Evolutionary conservation across 2,797 vertebrate species (phyloP).

Genomic region (Amphiprion clarkii): DNA sequence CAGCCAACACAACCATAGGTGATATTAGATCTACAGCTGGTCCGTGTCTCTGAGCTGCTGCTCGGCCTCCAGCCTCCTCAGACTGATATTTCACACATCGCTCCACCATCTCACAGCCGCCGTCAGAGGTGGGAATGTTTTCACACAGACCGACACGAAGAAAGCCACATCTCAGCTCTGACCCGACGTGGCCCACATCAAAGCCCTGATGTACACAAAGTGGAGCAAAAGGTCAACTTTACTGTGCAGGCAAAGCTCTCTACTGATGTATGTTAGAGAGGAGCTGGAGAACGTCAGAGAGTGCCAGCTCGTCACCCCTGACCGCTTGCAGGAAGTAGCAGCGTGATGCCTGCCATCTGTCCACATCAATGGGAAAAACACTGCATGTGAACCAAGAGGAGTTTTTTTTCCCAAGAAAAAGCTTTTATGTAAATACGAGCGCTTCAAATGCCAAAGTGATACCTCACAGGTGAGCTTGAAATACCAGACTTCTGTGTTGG

Average conservation of each 20-base stretch:
- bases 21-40: constrained; percentile 84
- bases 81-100: constrained; percentile 83
- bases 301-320: constrained; percentile 64
- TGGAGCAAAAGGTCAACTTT: constrained; percentile 49
- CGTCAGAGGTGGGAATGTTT: constrained; percentile 83
- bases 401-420: constrained; percentile 33
- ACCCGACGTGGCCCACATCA: constrained; percentile 64
- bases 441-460: constrained; percentile 54
- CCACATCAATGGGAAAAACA: constrained; percentile 36
- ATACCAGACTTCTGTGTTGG: constrained; percentile 59
- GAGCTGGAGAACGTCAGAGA: constrained; percentile 54
- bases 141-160: constrained; percentile 70
- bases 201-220: constrained; percentile 56
- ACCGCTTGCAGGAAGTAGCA: constrained; percentile 58
- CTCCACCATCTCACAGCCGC: constrained; percentile 54
- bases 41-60: constrained; percentile 55
- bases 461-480: constrained; percentile 68
- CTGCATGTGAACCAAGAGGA: constrained; percentile 23
- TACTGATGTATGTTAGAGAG: constrained; percentile 51
- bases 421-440: constrained; percentile 41
- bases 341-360: constrained; percentile 66
- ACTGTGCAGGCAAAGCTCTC: constrained; percentile 30
- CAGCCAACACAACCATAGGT: constrained; percentile 71
- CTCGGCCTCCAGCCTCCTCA: constrained; percentile 58
- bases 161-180: constrained; percentile 57